Percentiles rank a stretch among this genome's conserved stretches.
phyloP scores from a whole-genome alignment of 2,113 vertebrate genomes.

The Proterorhinus semilunaris region DNA sequence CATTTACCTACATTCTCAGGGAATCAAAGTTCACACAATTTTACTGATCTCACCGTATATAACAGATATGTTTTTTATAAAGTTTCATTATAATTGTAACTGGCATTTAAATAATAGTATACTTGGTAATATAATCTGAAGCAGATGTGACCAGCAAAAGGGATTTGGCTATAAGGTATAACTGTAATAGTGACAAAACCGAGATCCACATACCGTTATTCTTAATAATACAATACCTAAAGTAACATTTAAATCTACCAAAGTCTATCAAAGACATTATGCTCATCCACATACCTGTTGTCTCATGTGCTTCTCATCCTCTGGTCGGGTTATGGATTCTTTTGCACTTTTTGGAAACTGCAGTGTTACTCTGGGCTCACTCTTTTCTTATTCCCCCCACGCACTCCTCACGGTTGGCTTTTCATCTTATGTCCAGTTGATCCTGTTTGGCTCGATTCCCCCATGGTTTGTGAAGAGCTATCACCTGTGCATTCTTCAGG shows the following conservation, averaged over 20 bases:
- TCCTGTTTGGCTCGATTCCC: neutral
- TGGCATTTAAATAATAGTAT: too few relatives aligned
- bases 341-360: neutral
- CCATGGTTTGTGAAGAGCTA: conserved; percentile 1
- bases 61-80: too few relatives aligned
- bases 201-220: neutral
- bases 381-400: neutral
- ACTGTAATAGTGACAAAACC: neutral
- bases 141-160: too few relatives aligned
- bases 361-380: neutral
- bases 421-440: conserved; percentile 11
- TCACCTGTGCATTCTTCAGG: neutral
- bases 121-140: neutral
- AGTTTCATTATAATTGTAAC: too few relatives aligned
- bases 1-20: neutral
- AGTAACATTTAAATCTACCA: neutral
- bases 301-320: conserved; percentile 23
- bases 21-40: too few relatives aligned
- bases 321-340: conserved; percentile 14
- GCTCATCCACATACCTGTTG: conserved; percentile 33
- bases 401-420: conserved; percentile 16
- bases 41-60: too few relatives aligned
- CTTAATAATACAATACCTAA: neutral
- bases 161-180: neutral
- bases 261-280: neutral